Evolutionary conservation across 2,888 invertebrate genomes (phyloP).

Genomic region (Pomacea canaliculata): DNA sequence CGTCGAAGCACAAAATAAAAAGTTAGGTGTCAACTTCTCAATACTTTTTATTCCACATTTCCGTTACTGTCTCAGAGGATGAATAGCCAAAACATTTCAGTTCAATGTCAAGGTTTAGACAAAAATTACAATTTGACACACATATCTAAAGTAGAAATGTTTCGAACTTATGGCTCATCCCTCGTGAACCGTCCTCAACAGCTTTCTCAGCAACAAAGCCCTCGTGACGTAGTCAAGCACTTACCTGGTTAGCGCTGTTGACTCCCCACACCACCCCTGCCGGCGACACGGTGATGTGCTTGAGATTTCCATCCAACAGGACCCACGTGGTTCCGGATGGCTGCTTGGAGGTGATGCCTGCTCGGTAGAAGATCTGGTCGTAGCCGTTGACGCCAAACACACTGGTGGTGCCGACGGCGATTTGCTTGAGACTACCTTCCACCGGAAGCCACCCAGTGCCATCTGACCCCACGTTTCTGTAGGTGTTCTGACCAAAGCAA

Average conservation of each 20-base stretch:
- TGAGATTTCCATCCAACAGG: neutral
- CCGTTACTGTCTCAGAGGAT: too few species aligned
- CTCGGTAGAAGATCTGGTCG: neutral
- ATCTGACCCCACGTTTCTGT: neutral
- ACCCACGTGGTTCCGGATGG: neutral
- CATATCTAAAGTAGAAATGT: too few species aligned
- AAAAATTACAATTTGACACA: too few species aligned
- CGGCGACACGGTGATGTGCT: neutral
- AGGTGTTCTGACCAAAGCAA: neutral
- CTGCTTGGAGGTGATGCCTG: neutral
- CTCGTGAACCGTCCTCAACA: too few species aligned
- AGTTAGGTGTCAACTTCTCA: too few species aligned
- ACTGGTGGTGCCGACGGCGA: neutral
- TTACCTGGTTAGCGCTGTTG: neutral
- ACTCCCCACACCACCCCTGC: neutral
- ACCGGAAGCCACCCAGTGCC: neutral
- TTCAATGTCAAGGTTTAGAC: too few species aligned
- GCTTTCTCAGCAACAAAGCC: too few species aligned
- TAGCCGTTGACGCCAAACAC: neutral
- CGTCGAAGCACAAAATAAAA: too few species aligned
- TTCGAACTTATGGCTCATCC: too few species aligned
- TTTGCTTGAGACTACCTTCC: neutral
- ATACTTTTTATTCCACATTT: too few species aligned
- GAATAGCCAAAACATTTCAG: too few species aligned
- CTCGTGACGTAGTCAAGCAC: too few species aligned